Base-by-base conservation (phyloP, 2,797 vertebrate species). In the Typhlichthys subterraneus region DNA sequence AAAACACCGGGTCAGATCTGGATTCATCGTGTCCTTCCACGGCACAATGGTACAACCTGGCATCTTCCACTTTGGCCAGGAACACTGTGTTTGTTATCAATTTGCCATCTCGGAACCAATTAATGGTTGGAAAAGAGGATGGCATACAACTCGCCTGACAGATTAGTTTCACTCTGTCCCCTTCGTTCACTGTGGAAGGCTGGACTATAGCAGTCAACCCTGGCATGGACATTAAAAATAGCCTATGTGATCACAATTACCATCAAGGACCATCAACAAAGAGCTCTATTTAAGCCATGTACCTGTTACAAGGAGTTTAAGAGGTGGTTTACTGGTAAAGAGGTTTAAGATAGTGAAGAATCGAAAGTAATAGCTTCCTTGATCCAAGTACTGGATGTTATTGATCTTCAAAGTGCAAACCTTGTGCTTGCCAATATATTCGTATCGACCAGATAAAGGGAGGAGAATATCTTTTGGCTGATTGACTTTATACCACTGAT, bases 21-120 rank as follows among this genome's bases (percentile, higher is more conserved):
- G 7, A n/a, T 0, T 0, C 15, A 19, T 76, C 53, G 17, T 78
- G 70, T 57, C 69, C 67, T 0, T 0, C 0, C 11, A 76, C 3
- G 15, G 80, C 79, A 61, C 88, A 91, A 57, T 54, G 8, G 61
- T 88, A 87, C 3, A 5, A 67, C 42, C 88, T 87, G 64, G 83
- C 69, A 69, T 89, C 77, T 10, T 81, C 50, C 59, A 48, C 80
- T 0, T 14, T 63, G 38, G 77, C 85, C 62, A 13, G 23, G 61
- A 89, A 74, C 58, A 2, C 1, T 7, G 48, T 0, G 1, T 15
- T 48, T 0, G 0, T 14, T 4, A 83, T 55, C 5, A 0, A 55
- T 12, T 57, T 52, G 62, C 76, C 78, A 12, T 87, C 77, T 76
- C 61, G 84, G 61, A 77, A 79, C 86, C 79, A 89, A 31, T 69